Conservation (phyloP, 1,140 invertebrate species). For the Diabrotica virgifera region DNA sequence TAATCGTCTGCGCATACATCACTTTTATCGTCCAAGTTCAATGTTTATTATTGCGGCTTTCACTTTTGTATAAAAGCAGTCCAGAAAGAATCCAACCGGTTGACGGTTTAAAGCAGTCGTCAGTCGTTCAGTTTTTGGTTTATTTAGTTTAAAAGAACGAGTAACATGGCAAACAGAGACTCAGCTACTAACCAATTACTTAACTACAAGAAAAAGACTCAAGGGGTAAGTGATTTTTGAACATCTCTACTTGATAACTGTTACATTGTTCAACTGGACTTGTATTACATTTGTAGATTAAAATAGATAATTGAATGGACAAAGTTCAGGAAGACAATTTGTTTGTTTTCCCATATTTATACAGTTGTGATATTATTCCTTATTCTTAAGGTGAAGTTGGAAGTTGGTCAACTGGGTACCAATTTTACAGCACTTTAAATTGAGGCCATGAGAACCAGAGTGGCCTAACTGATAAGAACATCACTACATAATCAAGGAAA, state of each 20-base stretch:
- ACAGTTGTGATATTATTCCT: neutral
- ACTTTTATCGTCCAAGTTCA: no score
- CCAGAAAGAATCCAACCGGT: no score
- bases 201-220: constrained; percentile 47
- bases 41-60: no score
- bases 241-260: neutral
- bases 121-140: no score
- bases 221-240: constrained; percentile 6
- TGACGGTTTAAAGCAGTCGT: no score
- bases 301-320: neutral
- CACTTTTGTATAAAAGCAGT: no score
- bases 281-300: neutral
- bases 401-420: no score
- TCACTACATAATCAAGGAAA: no score
- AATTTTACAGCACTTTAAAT: no score
- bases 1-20: no score
- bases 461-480: no score
- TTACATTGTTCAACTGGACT: neutral
- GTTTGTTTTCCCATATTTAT: neutral
- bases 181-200: constrained; percentile 53
- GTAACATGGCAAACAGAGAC: constrained; percentile 45
- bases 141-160: neutral
- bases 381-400: neutral
- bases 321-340: neutral
- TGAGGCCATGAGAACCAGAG: no score